Base-by-base conservation (phyloP, 2,797 vertebrate genomes). In the Bufotes viridis region DNA sequence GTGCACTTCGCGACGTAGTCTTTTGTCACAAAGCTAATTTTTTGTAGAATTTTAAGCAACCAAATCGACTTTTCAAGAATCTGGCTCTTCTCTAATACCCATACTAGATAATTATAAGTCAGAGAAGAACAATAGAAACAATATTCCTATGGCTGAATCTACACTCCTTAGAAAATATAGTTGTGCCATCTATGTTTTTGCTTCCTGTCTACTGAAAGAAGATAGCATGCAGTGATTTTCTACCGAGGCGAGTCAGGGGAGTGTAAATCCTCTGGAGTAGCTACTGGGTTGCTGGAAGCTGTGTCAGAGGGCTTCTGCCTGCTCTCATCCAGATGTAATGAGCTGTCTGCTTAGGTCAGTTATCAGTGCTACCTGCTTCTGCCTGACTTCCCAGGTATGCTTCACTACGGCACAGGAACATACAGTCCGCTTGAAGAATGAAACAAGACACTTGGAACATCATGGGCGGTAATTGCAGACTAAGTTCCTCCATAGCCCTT, bases 301-400 rank as follows among this genome's bases (percentile, higher is more conserved):
- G 76, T 88, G 78, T 90, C 78, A 86, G 78, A 78, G 78, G 83
- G 42, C 65, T 67, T 63, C 51, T 80, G 87, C 65, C 65, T 70
- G 82, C 82, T 88, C 67, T 88, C 87, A 85, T 88, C 82, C 87
- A 88, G 42, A 81, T 78, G 60, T 88, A 88, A 88, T 85, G 82
- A 88, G 87, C 87, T 88, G 82, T 88, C 87, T 81, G 82, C 57
- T 85, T 76, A 70, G 82, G 81, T 88, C 67, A 81, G 55, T 85
- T 85, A 85, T 88, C 87, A 63, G 67, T 22, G 65, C 87, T 85
- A 88, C 76, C 87, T 88, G 87, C 82, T 88, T 88, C 82, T 88
- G 82, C 87, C 67, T 88, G 87, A 88, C 78, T 85, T 81, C 76
- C 42, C 75, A 88, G 87, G 82, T 88, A 88, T 72, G 87, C 81